Base-by-base conservation (phyloP, 1,140 invertebrate genomes). In the Pseudomyrmex cubaensis region DNA sequence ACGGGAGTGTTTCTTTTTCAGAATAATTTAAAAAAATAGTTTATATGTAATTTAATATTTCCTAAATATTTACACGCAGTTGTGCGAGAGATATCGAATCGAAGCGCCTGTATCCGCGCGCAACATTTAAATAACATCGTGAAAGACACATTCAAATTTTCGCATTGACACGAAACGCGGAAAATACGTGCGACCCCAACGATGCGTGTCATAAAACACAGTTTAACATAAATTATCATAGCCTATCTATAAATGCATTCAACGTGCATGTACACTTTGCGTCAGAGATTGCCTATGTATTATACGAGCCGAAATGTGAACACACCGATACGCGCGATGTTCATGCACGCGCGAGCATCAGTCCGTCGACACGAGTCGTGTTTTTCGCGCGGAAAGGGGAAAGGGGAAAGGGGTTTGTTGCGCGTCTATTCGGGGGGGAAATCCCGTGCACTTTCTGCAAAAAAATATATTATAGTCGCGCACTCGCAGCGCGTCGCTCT, bases 181-280 rank as follows among this genome's bases (percentile, higher is more conserved):
- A 87, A 91, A 88, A 82, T 90, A 90, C 90, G 89, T 75, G 64
- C 86, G 84, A 89, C 90, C 35, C 83, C 90, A 86, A 91, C 91
- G 91, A 90, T 92, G 85, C 91, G 87, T 89, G 90, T 82, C 90
- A 91, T 91, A 85, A 86, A 92, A 92, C 86, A 89, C 90, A 92
- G 78, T 86, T 92, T 93, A 93, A 90, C 91, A 93, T 92, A 94
- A 91, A 91, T 92, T 94, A 94, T 94, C 93, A 93, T 94, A 94
- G 93, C 93, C 93, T 94, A 94, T 90, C 91, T 92, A 93, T 93
- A 92, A 92, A 92, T 90, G 90, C 76, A 67, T 90, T 82, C 85
- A 56, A 64, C 35, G 17, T 83, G 83, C 62, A 35, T 48, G 66
- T 54, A 77, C 52, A 70, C 76, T 56, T 35, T 70, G 66, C 66